Percentiles rank a stretch among this genome's conserved stretches.
Conservation (phyloP, 2,113 vertebrate genomes). For the Gobio gobio region DNA sequence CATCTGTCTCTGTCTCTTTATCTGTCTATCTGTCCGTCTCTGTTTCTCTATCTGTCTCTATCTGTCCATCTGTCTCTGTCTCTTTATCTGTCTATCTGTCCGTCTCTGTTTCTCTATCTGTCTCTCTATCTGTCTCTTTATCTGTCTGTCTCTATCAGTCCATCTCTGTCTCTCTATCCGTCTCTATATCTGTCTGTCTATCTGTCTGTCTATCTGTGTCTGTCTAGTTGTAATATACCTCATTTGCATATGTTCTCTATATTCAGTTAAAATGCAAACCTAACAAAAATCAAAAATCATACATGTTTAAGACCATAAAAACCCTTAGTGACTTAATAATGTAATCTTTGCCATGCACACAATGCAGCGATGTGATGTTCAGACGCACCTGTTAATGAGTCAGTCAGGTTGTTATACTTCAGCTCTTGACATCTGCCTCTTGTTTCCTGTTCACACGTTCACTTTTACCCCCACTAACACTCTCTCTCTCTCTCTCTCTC, state of each 20-base stretch:
- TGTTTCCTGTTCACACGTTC: slow-evolving; percentile 18
- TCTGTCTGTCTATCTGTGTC: neutral
- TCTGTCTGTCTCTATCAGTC: no score
- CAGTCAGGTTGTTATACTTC: slow-evolving; percentile 26
- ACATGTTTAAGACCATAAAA: neutral
- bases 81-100: no score
- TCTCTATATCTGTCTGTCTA: no score
- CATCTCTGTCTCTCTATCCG: no score
- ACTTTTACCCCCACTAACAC: slow-evolving; percentile 52
- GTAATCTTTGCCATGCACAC: neutral
- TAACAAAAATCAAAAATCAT: neutral
- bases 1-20: no score
- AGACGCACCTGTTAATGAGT: slow-evolving; percentile 4
- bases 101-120: no score
- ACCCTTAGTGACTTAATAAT: neutral
- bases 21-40: no score
- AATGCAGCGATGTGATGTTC: neutral
- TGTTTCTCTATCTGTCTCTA: no score
- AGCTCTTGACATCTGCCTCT: slow-evolving; percentile 41
- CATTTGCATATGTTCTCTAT: neutral
- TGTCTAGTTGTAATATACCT: neutral
- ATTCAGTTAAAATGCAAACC: neutral
- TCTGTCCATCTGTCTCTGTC: no score
- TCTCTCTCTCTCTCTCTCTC: slow-evolving; percentile 60
- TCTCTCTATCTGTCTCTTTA: no score